A percentile compares a stretch with the other conserved stretches of the same genome.
Evolutionary conservation across 2,888 invertebrate species (phyloP).

Genomic region (Amiota mariae): DNA sequence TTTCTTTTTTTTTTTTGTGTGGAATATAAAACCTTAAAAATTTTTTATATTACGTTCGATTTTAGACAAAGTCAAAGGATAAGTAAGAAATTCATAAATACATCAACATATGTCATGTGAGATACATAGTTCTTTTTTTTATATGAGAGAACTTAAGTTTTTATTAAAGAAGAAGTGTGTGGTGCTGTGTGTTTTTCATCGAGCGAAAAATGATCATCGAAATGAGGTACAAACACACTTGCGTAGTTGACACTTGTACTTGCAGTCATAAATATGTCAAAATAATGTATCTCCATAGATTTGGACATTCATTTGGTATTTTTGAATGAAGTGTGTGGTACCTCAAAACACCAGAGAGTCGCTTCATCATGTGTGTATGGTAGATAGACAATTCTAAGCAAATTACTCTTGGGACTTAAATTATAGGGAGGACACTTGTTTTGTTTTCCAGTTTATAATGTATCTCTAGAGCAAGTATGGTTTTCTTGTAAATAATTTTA

Average conservation of each 20-base stretch:
- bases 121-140: conserved; percentile 17
- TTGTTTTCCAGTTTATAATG: neutral
- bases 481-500: neutral
- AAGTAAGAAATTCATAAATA: conserved; percentile 42
- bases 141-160: neutral
- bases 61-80: neutral
- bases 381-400: neutral
- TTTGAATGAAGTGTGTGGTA: neutral
- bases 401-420: neutral
- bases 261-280: conserved; percentile 67
- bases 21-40: conserved; percentile 22
- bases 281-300: conserved; percentile 49
- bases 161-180: neutral
- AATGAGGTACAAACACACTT: conserved; percentile 2
- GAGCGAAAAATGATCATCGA: neutral
- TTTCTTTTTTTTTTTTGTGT: neutral
- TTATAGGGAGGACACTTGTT: neutral
- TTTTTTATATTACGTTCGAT: neutral
- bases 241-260: conserved; percentile 49
- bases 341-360: neutral
- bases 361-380: neutral
- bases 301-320: neutral
- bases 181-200: neutral
- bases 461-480: neutral
- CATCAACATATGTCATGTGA: conserved; percentile 44